Evolutionary conservation across 2,797 vertebrate genomes (phyloP), one percentile per base, ranked within the genome.

Genomic region (Microctenopoma stevenorrisi): DNA sequence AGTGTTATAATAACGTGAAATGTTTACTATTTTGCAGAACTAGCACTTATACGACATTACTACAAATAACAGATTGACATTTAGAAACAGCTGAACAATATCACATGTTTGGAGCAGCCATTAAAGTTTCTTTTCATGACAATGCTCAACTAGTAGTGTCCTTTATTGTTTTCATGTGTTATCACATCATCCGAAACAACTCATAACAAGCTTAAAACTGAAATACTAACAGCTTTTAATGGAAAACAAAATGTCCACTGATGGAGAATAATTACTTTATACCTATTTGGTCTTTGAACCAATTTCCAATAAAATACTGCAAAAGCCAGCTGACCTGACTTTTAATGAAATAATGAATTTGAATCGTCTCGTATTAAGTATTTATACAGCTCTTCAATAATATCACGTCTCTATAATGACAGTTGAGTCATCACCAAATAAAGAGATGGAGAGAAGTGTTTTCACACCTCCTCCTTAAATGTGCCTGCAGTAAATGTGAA

Each of bases 381-480:
- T 60, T 50, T 63, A 43, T 63, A 43, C 12, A 9, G 14, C 30
- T 48, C 0, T 6, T 74, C 30, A 53, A 61, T 72, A 59, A 72
- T 33, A 28, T 7, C 55, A 73, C 33, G 53, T 70, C 8, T 57
- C 26, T 47, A 43, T 22, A 49, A 47, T 57, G 42, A 48, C 7
- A 2, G 40, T 15, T 78, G 68, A 77, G 55, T 83, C 76, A 81
- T 48, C 40, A 66, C 4, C 30, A 15, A 48, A 52, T 64, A 9
- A 55, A n/a, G 42, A 72, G 47, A 64, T 15, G 42, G 55, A 75
- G 38, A 56, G 30, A 62, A 43, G 59, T 3, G 40, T 72, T 83
- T 85, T 88, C 81, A 74, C 83, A 82, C 83, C 78, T 76, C 84
- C 78, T 64, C 77, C 76, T 79, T 76, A 64, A 75, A 87, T 81